Evolutionary conservation across 2,888 invertebrate species (phyloP).

Genomic region (Epirrita christyi): DNA sequence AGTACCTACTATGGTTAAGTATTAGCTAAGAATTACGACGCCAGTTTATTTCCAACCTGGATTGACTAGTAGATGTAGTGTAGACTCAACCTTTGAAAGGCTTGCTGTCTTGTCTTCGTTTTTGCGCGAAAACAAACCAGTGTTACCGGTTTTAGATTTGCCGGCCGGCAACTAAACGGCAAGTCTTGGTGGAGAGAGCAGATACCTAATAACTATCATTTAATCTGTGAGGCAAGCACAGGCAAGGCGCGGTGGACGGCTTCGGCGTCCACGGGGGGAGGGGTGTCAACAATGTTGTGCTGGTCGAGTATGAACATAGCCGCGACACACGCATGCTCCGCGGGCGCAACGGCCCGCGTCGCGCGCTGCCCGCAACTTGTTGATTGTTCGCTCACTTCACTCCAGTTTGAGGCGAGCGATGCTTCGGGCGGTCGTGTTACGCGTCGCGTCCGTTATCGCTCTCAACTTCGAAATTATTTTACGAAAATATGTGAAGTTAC

Average conservation of each 20-base stretch:
- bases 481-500: conserved; percentile 82
- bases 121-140: conserved; percentile 81
- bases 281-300: conserved; percentile 63
- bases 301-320: conserved; percentile 71
- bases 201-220: background rate
- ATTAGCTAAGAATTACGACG: conserved; percentile 10
- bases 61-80: conserved; percentile 28
- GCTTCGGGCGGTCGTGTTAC: conserved; percentile 73
- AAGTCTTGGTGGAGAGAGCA: too few species aligned
- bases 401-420: conserved; percentile 76
- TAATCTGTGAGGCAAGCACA: conserved; percentile 1
- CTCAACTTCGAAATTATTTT: conserved; percentile 78
- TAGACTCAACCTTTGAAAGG: conserved; percentile 41
- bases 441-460: conserved; percentile 63
- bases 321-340: conserved; percentile 74
- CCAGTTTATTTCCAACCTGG: conserved; percentile 46
- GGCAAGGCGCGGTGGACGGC: conserved; percentile 37
- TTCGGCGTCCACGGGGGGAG: conserved; percentile 37
- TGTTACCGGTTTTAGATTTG: conserved; percentile 66
- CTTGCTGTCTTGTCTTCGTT: conserved; percentile 62
- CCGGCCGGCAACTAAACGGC: conserved; percentile 42
- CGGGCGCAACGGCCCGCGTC: conserved; percentile 65
- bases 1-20: too few species aligned
- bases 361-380: conserved; percentile 76
- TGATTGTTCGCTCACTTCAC: conserved; percentile 82